A percentile compares a stretch with the other conserved stretches of the same genome.
These are phyloP conservation scores for Oreochromis tanganicae DNA, from an alignment of 2,113 vertebrate genomes.

Conservation along the genomic window DNA sequence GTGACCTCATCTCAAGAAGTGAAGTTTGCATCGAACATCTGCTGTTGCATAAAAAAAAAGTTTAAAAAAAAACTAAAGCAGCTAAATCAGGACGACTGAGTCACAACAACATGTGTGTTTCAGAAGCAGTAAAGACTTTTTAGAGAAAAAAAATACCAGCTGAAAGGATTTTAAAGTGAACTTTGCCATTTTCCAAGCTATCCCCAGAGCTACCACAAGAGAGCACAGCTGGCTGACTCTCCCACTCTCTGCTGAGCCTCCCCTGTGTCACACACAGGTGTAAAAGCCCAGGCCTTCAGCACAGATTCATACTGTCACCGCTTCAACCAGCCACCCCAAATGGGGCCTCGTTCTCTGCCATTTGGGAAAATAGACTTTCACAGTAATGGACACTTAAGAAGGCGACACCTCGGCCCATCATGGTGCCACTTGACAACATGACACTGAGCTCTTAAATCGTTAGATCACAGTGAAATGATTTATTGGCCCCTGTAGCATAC, in stretches of 20 bases:
- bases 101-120: slow-evolving; percentile 30
- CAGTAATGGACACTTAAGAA: slow-evolving; percentile 70
- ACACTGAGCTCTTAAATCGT: slow-evolving; percentile 68
- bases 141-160: not conserved
- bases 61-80: not conserved
- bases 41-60: not conserved
- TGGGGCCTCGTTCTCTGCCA: slow-evolving; percentile 69
- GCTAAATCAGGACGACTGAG: slow-evolving; percentile 15
- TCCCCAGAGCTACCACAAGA: slow-evolving; percentile 57
- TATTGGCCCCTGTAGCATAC: slow-evolving; percentile 59
- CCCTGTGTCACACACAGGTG: slow-evolving; percentile 65
- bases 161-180: slow-evolving; percentile 24
- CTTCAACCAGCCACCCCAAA: slow-evolving; percentile 53
- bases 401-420: slow-evolving; percentile 67
- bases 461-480: slow-evolving; percentile 65
- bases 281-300: slow-evolving; percentile 51
- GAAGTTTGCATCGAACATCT: slow-evolving; percentile 20
- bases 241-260: slow-evolving; percentile 33
- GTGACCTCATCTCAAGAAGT: slow-evolving; percentile 38
- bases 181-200: slow-evolving; percentile 42
- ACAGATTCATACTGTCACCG: slow-evolving; percentile 50
- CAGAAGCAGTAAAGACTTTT: slow-evolving; percentile 12
- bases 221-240: slow-evolving; percentile 64
- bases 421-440: slow-evolving; percentile 65
- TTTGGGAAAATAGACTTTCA: slow-evolving; percentile 72